phyloP scores from a whole-genome alignment of 2,113 vertebrate genomes.

The Brienomyrus brachyistius region DNA sequence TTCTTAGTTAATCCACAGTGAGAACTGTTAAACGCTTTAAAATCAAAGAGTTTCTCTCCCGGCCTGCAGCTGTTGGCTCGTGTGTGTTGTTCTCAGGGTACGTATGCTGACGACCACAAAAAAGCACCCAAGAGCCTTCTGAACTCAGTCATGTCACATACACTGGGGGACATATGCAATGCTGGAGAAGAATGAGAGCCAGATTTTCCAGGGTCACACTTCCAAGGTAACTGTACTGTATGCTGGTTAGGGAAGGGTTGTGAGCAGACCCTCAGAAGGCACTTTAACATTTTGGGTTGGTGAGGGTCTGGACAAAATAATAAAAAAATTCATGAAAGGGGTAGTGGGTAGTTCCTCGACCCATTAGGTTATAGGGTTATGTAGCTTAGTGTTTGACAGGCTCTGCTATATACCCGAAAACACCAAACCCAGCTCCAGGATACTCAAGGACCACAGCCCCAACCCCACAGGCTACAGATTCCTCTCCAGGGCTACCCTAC shows the following conservation, averaged over 20 bases:
- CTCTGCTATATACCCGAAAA: not conserved
- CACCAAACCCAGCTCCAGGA: not conserved
- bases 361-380: not conserved
- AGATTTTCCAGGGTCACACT: not conserved
- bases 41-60: not conserved
- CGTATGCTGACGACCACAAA: not conserved
- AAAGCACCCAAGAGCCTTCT: not conserved
- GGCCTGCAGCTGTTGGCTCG: not conserved
- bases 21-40: not conserved
- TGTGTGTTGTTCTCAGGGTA: not conserved
- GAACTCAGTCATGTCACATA: not conserved
- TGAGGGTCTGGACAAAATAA: not conserved
- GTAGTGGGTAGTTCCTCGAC: not conserved
- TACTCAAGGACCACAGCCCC: not conserved
- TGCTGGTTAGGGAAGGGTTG: not conserved
- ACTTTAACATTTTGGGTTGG: not conserved
- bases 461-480: not conserved
- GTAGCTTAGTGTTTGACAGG: not conserved
- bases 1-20: not conserved
- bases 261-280: not conserved
- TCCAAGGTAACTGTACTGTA: not conserved
- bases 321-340: not conserved
- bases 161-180: not conserved
- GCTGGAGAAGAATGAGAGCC: not conserved
- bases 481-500: not conserved